A percentile compares a stretch with the other conserved stretches of the same genome.
These are phyloP conservation scores for Corbicula japonica DNA, from an alignment of 2,888 invertebrate genomes.

Conservation along the genomic window DNA sequence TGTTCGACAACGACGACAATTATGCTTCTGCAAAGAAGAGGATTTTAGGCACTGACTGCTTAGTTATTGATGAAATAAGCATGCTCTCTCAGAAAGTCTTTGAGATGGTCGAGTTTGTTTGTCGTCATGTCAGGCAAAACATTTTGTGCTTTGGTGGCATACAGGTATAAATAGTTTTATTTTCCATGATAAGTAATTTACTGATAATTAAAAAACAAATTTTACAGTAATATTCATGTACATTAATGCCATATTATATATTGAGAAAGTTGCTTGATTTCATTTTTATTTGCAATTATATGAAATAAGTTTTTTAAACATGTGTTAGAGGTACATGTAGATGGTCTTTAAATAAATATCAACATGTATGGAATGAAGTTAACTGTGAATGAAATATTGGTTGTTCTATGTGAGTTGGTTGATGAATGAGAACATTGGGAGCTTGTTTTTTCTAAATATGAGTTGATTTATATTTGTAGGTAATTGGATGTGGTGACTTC, in stretches of 20 bases:
- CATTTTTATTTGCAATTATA: too few relatives aligned
- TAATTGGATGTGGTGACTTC: not conserved
- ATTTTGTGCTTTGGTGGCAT: not conserved
- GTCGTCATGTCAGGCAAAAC: constrained; percentile 1
- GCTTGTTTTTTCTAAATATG: not conserved
- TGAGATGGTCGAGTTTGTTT: not conserved
- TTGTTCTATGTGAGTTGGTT: not conserved
- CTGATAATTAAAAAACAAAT: too few relatives aligned
- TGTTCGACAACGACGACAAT: not conserved
- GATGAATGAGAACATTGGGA: too few relatives aligned
- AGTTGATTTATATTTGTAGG: not conserved
- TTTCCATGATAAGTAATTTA: too few relatives aligned
- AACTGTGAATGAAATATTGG: constrained; percentile 3
- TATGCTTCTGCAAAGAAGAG: not conserved
- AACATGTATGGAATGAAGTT: too few relatives aligned
- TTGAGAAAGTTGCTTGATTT: not conserved
- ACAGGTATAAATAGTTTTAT: too few relatives aligned
- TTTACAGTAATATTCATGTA: too few relatives aligned
- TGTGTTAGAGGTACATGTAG: too few relatives aligned
- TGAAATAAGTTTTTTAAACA: too few relatives aligned
- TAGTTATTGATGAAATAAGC: constrained; percentile 9
- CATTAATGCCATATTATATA: too few relatives aligned
- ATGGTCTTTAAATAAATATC: too few relatives aligned
- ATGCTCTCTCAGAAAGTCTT: constrained; percentile 8
- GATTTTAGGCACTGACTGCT: not conserved